Percentiles rank a stretch among this genome's conserved stretches.
These are phyloP conservation scores for Isaurus tuberculatus DNA, from an alignment of 92 coral and sea anemone genomes.

Conservation along the genomic window DNA sequence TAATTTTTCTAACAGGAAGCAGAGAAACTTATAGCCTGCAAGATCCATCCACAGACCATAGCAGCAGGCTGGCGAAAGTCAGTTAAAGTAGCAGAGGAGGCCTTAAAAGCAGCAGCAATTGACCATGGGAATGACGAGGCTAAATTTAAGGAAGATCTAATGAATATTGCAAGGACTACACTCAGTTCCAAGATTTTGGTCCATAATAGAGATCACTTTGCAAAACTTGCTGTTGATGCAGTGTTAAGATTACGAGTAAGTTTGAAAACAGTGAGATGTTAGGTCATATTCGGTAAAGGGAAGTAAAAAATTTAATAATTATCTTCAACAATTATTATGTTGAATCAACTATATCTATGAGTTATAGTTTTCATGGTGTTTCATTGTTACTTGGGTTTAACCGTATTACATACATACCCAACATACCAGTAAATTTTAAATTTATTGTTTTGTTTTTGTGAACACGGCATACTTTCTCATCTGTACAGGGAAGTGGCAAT, in stretches of 20 bases:
- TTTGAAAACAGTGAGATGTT: background rate
- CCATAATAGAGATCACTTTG: constrained; percentile 97
- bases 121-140: constrained; percentile 82
- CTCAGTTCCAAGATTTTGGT: constrained; percentile 96
- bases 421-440: too few species aligned
- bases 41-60: constrained; percentile 96
- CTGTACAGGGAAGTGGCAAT: constrained; percentile 88
- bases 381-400: too few species aligned
- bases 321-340: too few species aligned
- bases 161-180: constrained; percentile 98
- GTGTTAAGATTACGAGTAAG: constrained; percentile 86
- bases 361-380: too few species aligned
- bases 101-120: constrained; percentile 88
- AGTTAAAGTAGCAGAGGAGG: constrained; percentile 84
- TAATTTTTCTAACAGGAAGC: constrained; percentile 76
- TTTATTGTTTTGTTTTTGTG: too few species aligned
- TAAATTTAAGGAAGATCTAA: constrained; percentile 90
- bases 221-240: constrained; percentile 96
- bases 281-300: too few species aligned
- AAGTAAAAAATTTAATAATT: too few species aligned
- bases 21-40: constrained; percentile 83
- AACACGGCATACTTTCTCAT: too few species aligned
- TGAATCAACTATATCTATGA: too few species aligned
- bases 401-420: too few species aligned
- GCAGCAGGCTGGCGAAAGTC: constrained; percentile 98